Evolutionary conservation across 2,888 invertebrate genomes (phyloP).

Genomic region (Metacarcinus magister): DNA sequence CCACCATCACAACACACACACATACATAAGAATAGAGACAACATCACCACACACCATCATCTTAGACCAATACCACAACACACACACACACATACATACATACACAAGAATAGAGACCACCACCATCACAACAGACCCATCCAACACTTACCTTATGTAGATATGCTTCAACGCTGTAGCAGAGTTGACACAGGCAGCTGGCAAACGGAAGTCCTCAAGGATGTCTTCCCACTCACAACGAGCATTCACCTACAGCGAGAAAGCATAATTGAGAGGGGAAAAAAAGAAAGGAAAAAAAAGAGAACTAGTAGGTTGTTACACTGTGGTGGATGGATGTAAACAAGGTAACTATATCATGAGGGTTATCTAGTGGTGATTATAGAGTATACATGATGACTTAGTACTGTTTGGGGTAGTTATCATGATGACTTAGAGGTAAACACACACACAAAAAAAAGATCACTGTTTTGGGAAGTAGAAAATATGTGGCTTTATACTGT

Average conservation of each 20-base stretch:
- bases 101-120: too few relatives aligned
- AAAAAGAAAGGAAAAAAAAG: neutral
- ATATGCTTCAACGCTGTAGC: constrained; percentile 93
- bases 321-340: neutral
- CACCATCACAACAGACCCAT: too few relatives aligned
- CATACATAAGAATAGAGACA: too few relatives aligned
- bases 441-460: neutral
- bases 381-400: neutral
- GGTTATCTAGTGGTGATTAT: neutral
- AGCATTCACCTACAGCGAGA: constrained; percentile 90
- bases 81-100: neutral
- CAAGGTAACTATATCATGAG: neutral
- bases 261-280: neutral
- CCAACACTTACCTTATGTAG: constrained; percentile 89
- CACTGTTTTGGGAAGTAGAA: neutral
- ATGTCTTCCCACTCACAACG: constrained; percentile 95
- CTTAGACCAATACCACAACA: neutral
- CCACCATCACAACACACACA: neutral
- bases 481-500: neutral
- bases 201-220: constrained; percentile 90
- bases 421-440: neutral
- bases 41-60: neutral
- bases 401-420: neutral
- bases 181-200: constrained; percentile 94
- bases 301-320: neutral